These are phyloP conservation scores for Archips xylosteana DNA, from an alignment of 2,888 invertebrate species.

Conservation along the genomic window DNA sequence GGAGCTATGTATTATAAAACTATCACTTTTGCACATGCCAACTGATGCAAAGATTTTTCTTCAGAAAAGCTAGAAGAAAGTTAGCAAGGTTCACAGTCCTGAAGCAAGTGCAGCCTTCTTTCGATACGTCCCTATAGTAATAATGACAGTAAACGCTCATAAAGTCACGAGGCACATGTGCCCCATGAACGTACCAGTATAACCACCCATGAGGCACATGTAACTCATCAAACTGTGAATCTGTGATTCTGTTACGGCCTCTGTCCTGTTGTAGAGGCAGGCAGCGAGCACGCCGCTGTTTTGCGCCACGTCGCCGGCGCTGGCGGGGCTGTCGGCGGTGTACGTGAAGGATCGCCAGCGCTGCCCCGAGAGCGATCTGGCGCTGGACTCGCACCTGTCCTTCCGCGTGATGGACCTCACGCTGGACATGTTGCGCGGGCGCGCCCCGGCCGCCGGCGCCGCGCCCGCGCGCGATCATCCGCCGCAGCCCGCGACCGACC, in stretches of 20 bases:
- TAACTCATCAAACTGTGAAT: no score
- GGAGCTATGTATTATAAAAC: no score
- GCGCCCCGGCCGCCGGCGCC: constrained; percentile 47
- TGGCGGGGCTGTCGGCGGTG: constrained; percentile 91
- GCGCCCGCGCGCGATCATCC: background rate
- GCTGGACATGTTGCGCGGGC: constrained; percentile 57
- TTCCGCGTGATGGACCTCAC: constrained; percentile 68
- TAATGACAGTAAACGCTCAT: no score
- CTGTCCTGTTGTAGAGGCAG: constrained; percentile 88
- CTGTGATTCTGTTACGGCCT: background rate
- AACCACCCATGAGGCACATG: no score
- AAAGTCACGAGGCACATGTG: no score
- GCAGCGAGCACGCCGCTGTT: constrained; percentile 95
- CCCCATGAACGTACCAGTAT: no score
- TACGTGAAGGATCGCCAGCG: constrained; percentile 96
- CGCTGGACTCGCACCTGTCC: constrained; percentile 67
- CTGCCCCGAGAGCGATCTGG: constrained; percentile 79
- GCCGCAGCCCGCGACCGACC: background rate
- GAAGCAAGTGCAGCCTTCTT: no score
- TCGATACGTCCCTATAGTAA: no score
- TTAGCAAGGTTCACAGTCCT: no score
- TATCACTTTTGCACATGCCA: no score
- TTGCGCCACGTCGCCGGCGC: constrained; percentile 93
- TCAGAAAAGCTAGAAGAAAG: no score
- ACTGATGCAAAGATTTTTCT: no score